Evolutionary conservation across 1,140 invertebrate genomes (phyloP), one percentile per base, ranked within the genome.

Genomic region (Charaxes varanes): DNA sequence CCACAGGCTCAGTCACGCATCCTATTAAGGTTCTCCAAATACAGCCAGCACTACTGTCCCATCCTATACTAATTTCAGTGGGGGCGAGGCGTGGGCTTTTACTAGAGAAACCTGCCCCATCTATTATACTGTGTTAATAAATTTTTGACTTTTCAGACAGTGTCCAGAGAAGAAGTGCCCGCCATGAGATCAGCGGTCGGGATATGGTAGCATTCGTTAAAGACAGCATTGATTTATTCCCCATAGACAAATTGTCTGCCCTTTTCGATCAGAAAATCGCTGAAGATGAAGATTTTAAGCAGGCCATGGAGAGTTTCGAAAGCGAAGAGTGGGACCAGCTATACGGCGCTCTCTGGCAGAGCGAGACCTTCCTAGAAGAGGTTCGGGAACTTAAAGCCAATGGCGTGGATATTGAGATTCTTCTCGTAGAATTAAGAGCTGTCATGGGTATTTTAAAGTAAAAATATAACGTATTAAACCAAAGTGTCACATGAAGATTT

Each of bases 191-290:
- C 6, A 77, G 68, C 31, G 78, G 78, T 3, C 54, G 11, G 2
- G 57, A 71, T 42, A 50, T 78, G 13, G 53, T 26, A 2, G 32
- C 65, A 0, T 79, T 61, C 45, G 53, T 74, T 8, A 51, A 47
- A n/a, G 74, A 82, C 32, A 13, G 12, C 13, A 71, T 71, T 23
- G 43, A 18, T 3, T 3, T 44, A 1, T 72, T 79, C 49, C 78
- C 78, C 3, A 71, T 72, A 35, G 73, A 48, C 0, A 65, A 72
- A 19, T 26, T 82, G 8, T 27, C 37, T 2, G 76, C 67, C n/a
- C 62, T 82, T 1, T 74, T 51, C 36, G 52, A 82, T 1, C 26
- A 72, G 40, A 82, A 82, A 26, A 44, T 69, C n/a, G 56, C 48
- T 15, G 64, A 68, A 11, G 62, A 77, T 13, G 71, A 61, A 27